A percentile compares a stretch with the other conserved stretches of the same genome.
phyloP scores from a whole-genome alignment of 2,113 vertebrate species.

The Pelmatolapia mariae region DNA sequence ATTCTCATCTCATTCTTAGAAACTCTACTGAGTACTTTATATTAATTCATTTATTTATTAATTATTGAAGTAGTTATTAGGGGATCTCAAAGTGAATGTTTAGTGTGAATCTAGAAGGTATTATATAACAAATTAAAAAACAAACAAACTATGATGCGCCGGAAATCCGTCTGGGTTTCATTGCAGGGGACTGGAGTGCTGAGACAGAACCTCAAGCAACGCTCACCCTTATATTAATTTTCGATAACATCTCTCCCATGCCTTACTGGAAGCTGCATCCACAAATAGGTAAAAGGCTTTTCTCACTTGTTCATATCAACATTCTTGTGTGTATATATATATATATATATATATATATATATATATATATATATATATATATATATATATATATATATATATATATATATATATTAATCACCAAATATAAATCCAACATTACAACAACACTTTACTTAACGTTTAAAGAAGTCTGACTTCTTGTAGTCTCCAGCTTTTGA shows the following conservation, averaged over 20 bases:
- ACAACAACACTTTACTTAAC: not conserved
- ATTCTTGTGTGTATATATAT: not conserved
- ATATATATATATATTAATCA: too few species aligned
- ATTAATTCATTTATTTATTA: not conserved
- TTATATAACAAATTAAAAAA: not conserved
- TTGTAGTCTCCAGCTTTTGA: not conserved
- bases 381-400: too few species aligned
- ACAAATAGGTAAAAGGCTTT: not conserved
- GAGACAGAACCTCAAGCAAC: not conserved
- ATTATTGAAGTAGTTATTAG: not conserved
- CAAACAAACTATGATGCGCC: not conserved
- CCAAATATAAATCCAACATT: not conserved
- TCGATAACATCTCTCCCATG: not conserved
- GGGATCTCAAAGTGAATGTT: not conserved
- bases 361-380: accelerated
- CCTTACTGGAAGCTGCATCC: not conserved
- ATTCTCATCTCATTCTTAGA: not conserved
- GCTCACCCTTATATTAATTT: not conserved
- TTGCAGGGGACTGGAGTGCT: not conserved
- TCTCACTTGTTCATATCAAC: not conserved
- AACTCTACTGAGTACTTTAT: not conserved
- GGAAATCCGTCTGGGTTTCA: not conserved
- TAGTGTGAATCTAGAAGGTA: not conserved
- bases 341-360: accelerated
- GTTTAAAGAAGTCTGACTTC: not conserved